Conservation (phyloP, 2,797 vertebrate genomes). For the Iguana delicatissima region DNA sequence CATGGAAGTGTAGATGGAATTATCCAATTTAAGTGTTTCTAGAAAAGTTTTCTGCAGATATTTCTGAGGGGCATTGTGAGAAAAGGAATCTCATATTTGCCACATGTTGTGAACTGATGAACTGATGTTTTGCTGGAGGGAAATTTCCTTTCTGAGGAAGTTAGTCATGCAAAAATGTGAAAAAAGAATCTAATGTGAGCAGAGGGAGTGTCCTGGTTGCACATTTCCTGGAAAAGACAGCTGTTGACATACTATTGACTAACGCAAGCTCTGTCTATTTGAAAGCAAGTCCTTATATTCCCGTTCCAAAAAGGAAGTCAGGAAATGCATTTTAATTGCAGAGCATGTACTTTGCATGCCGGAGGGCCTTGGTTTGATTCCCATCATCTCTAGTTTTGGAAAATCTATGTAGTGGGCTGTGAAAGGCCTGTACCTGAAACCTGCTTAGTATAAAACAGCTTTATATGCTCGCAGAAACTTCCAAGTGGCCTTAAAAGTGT, state of each 20-base stretch:
- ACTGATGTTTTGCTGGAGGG: slow-evolving; percentile 54
- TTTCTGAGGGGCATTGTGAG: slow-evolving; percentile 11
- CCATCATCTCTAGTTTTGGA: too few species aligned
- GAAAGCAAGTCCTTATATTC: slow-evolving; percentile 48
- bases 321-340: too few species aligned
- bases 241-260: slow-evolving; percentile 67
- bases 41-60: slow-evolving; percentile 21
- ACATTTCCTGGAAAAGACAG: slow-evolving; percentile 74
- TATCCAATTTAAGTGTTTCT: slow-evolving; percentile 10
- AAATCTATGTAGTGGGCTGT: background rate
- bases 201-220: slow-evolving; percentile 75
- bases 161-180: slow-evolving; percentile 66
- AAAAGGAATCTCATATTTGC: background rate
- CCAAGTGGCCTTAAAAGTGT: background rate
- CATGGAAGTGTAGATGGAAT: background rate
- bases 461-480: background rate
- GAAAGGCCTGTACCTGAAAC: background rate
- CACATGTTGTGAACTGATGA: slow-evolving; percentile 29
- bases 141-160: slow-evolving; percentile 77
- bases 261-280: slow-evolving; percentile 45
- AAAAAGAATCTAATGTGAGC: slow-evolving; percentile 66
- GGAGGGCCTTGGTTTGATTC: background rate
- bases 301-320: slow-evolving; percentile 48
- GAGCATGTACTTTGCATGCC: background rate
- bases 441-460: background rate